phyloP scores from a whole-genome alignment of 2,888 invertebrate genomes.

The Oligia fasciuncula region DNA sequence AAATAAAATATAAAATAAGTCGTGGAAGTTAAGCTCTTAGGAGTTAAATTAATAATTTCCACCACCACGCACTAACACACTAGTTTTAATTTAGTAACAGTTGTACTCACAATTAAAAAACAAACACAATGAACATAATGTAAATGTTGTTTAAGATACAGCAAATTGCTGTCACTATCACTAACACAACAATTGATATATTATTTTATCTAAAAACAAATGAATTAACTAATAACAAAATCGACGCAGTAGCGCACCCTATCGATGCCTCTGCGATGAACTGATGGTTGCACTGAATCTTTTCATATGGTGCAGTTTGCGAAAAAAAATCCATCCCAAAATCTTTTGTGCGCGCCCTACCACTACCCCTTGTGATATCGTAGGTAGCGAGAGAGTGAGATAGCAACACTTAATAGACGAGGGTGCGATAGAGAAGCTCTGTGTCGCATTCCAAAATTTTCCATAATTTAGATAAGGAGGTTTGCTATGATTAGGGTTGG shows the following conservation, averaged over 20 bases:
- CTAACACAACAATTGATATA: conserved; percentile 50
- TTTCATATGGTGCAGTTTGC: conserved; percentile 86
- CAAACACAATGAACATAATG: conserved; percentile 29
- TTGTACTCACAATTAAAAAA: conserved; percentile 36
- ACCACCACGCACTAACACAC: not conserved
- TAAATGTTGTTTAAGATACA: conserved; percentile 5
- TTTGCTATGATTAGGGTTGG: conserved; percentile 89
- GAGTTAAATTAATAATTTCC: not conserved
- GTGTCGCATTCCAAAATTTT: conserved; percentile 89
- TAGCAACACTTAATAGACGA: conserved; percentile 65
- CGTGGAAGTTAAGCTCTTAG: not conserved
- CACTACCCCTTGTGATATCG: conserved; percentile 82
- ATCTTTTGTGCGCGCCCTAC: conserved; percentile 87
- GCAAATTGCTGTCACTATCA: conserved; percentile 42
- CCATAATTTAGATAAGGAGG: conserved; percentile 89
- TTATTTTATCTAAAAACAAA: conserved; percentile 50
- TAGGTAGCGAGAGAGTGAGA: conserved; percentile 83
- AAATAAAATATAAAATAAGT: not conserved
- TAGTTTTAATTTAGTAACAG: not conserved
- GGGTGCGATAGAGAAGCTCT: conserved; percentile 78
- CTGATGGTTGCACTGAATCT: conserved; percentile 79
- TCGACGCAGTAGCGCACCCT: conserved; percentile 57
- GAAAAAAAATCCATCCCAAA: conserved; percentile 88
- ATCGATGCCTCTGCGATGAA: conserved; percentile 59
- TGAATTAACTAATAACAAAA: conserved; percentile 61